Conservation (phyloP, 2,797 vertebrate genomes). For the Heteromormyrus szaboi region DNA sequence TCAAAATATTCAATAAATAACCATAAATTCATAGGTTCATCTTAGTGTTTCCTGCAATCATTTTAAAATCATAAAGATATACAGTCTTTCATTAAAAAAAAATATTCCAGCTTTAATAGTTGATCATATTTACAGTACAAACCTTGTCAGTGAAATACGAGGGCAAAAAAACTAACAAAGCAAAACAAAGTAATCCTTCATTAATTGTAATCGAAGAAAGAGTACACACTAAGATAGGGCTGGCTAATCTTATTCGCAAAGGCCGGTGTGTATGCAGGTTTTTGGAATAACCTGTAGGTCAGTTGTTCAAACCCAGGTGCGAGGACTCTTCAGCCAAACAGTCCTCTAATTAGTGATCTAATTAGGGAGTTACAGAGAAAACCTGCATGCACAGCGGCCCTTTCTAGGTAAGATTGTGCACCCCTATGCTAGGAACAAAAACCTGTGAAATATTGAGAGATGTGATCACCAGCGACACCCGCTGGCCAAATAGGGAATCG, state of each 20-base stretch:
- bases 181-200: not conserved
- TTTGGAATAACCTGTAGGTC: not conserved
- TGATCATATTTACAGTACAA: not conserved
- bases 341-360: not conserved
- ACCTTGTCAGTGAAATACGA: not conserved
- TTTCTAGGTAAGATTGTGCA: not conserved
- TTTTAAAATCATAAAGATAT: not conserved
- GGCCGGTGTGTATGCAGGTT: not conserved
- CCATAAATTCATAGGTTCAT: not conserved
- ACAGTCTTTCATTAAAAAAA: not conserved
- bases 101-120: not conserved
- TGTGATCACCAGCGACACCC: not conserved
- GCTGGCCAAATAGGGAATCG: not conserved
- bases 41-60: not conserved
- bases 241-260: too few relatives aligned
- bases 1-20: not conserved
- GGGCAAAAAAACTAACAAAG: not conserved
- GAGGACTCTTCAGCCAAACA: not conserved
- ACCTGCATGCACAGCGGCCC: not conserved
- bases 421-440: not conserved
- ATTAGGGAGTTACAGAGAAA: not conserved
- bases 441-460: not conserved
- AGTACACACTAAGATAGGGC: not conserved
- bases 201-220: not conserved
- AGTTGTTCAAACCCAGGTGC: too few relatives aligned